A percentile compares a stretch with the other conserved stretches of the same genome.
Evolutionary conservation across 2,797 vertebrate species (phyloP).

Genomic region (Sparidentex hasta): DNA sequence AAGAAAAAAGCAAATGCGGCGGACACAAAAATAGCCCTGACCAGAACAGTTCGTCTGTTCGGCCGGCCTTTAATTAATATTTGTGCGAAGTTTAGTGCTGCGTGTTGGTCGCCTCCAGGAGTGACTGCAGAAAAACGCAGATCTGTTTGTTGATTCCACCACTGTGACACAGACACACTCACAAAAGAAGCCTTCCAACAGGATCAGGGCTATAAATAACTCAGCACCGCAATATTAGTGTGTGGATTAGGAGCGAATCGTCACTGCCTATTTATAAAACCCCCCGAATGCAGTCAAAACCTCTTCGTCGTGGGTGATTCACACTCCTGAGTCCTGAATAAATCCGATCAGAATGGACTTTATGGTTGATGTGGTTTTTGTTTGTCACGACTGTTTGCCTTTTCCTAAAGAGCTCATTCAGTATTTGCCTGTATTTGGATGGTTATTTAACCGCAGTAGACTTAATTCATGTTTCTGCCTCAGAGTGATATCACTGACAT

Average conservation of each 20-base stretch:
- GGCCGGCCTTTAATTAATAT: conserved; percentile 36
- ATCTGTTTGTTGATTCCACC: conserved; percentile 61
- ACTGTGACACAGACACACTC: conserved; percentile 62
- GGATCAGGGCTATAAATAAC: conserved; percentile 78
- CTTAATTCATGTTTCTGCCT: conserved; percentile 23
- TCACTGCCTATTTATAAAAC: conserved; percentile 72
- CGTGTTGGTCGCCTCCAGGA: conserved; percentile 24
- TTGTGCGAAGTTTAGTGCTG: conserved; percentile 37
- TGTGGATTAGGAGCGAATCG: conserved; percentile 71
- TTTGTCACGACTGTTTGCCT: conserved; percentile 2
- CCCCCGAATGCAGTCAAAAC: conserved; percentile 53
- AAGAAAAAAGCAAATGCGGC: neutral
- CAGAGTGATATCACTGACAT: conserved; percentile 26
- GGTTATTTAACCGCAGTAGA: conserved; percentile 5
- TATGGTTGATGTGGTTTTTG: neutral
- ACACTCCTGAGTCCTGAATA: conserved; percentile 11
- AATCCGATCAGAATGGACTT: conserved; percentile 33
- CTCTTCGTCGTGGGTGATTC: conserved; percentile 47
- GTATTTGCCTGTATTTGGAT: neutral
- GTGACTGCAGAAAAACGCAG: conserved; percentile 44
- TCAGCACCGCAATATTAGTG: conserved; percentile 69
- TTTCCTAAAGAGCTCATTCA: neutral
- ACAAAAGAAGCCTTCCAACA: conserved; percentile 68
- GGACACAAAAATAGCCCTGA: conserved; percentile 20
- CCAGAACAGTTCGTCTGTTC: conserved; percentile 21